These are phyloP conservation scores for Temnothorax unifasciatus DNA, from an alignment of 2,888 invertebrate genomes.

Conservation along the genomic window DNA sequence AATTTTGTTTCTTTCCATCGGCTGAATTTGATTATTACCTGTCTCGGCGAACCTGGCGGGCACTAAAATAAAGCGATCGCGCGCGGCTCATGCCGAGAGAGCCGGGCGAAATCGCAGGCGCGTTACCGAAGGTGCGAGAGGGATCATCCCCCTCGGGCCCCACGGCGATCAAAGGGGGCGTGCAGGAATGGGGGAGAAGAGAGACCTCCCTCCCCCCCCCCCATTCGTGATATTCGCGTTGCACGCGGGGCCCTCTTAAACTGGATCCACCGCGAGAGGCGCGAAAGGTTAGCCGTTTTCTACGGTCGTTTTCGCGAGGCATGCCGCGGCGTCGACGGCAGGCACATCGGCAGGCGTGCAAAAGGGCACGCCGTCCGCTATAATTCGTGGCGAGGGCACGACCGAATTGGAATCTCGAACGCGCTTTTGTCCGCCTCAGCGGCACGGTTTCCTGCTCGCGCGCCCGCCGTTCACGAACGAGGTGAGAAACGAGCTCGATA, in stretches of 20 bases:
- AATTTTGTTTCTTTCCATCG: conserved; percentile 54
- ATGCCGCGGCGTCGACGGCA: conserved; percentile 47
- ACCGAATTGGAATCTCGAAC: conserved; percentile 77
- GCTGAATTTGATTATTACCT: conserved; percentile 57
- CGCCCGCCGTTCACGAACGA: conserved; percentile 52
- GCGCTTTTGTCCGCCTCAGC: conserved; percentile 70
- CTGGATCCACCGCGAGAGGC: conserved; percentile 67
- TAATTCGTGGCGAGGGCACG: conserved; percentile 73
- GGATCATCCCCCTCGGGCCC: conserved; percentile 51
- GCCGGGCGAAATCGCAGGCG: conserved; percentile 43
- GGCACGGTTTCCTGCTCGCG: conserved; percentile 50
- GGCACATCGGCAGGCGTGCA: conserved; percentile 61
- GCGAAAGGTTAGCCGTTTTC: conserved; percentile 71
- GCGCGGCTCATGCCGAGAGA: conserved; percentile 37
- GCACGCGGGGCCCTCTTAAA: conserved; percentile 57
- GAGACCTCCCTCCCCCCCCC: neutral
- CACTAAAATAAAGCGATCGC: conserved; percentile 53
- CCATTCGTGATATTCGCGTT: conserved; percentile 25
- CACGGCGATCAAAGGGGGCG: conserved; percentile 37
- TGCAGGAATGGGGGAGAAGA: neutral
- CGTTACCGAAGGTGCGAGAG: conserved; percentile 56
- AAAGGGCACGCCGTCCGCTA: conserved; percentile 75
- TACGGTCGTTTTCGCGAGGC: conserved; percentile 52
- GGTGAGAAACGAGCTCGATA: conserved; percentile 72
- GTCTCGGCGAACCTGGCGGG: conserved; percentile 29